Percentiles rank a stretch among this genome's conserved stretches.
These are phyloP conservation scores for Eretmochelys imbricata DNA, from an alignment of 2,113 vertebrate genomes.

Conservation along the genomic window DNA sequence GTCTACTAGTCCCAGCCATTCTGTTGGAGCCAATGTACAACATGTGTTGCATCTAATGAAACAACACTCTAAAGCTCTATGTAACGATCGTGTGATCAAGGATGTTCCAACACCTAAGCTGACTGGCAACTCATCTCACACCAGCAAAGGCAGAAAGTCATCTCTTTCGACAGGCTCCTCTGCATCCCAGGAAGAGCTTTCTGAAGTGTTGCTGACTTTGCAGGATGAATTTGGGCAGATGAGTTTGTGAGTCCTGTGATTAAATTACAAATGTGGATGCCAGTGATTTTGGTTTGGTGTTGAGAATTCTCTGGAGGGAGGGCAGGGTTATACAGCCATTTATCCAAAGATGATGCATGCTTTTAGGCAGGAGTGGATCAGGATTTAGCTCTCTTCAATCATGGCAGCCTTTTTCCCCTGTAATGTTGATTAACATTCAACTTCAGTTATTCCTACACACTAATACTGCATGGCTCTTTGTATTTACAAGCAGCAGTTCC, in stretches of 20 bases:
- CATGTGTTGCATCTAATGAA: conserved; percentile 95
- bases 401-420: background rate
- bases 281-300: background rate
- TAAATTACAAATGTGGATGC: background rate
- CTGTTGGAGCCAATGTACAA: conserved; percentile 94
- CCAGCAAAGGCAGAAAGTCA: conserved; percentile 50
- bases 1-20: conserved; percentile 93
- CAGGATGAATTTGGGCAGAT: conserved; percentile 95
- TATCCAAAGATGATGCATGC: background rate
- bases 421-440: background rate
- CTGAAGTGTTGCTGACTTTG: conserved; percentile 88
- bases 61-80: conserved; percentile 90
- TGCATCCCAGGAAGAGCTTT: conserved; percentile 85
- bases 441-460: background rate
- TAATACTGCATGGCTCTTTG: background rate
- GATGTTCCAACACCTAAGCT: conserved; percentile 67
- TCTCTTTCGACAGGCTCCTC: conserved; percentile 62
- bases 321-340: background rate
- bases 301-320: background rate
- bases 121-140: background rate
- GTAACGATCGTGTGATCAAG: conserved; percentile 89
- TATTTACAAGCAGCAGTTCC: background rate
- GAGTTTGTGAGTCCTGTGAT: conserved; percentile 87
- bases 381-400: background rate
- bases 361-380: background rate